Base-by-base conservation (phyloP, 2,888 invertebrate genomes). In the Brachylomia viminalis region DNA sequence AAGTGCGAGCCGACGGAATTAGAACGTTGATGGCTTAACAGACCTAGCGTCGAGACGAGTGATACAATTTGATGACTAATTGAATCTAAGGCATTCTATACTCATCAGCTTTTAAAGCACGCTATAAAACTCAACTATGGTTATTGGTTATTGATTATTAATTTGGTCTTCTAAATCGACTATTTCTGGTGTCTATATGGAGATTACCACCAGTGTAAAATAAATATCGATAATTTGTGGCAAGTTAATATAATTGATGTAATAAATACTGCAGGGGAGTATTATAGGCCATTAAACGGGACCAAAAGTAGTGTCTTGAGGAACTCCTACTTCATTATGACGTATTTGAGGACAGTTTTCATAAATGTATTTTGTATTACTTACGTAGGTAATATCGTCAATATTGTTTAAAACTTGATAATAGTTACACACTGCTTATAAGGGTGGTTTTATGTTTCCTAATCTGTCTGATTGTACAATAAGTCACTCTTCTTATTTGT, bases 1-100 rank as follows among this genome's bases (percentile, higher is more conserved):
- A 75, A 33, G 56, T 73, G 79, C 45, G 33, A 75, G 30, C 13
- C 42, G 27, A 59, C n/a, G 49, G 23, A 72, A 72, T 61, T 69
- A 69, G 70, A 61, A 65, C 61, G 42, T 62, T 54, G 58, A 58
- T 59, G 59, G 52, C 52, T 79, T 66, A 45, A 62, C 33, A 69
- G 64, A 61, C 62, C 33, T 30, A 15, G 45, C 6, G 45, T n/a
- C 47, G 52, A 61, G 15, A 13, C 7, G 47, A 27, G 47, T 54
- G 56, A 78, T 52, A 59, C 45, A 59, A 23, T 27, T 33, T 33
- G 45, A 49, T n/a, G 30, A 62, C 54, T 20, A 27, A 52, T 11
- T 45, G 38, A 54, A 27, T n/a, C 15, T 20, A 8, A 80, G 52
- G 38, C 17, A 47, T 75, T 67, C 20, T 8, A 54, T 27, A 62